phyloP scores from a whole-genome alignment of 2,797 vertebrate species.

The Sorex maritimensis region DNA sequence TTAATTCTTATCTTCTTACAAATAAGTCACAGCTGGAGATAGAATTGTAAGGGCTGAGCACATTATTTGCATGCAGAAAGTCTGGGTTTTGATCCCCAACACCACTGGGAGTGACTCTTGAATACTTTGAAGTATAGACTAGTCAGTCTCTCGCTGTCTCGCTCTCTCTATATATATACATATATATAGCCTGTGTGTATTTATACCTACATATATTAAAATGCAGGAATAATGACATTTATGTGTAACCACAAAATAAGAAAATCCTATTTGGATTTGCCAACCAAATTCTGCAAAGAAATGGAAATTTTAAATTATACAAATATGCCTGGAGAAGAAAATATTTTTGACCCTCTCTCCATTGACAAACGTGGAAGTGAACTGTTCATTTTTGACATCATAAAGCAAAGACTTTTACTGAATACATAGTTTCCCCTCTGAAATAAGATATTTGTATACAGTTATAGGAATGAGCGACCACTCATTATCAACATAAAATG shows the following conservation, averaged over 20 bases:
- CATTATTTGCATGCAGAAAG: no score
- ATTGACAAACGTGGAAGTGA: slow-evolving; percentile 70
- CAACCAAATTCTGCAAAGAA: slow-evolving; percentile 66
- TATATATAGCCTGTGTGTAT: no score
- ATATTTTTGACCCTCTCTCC: slow-evolving; percentile 45
- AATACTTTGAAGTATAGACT: no score
- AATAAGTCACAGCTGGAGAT: slow-evolving; percentile 50
- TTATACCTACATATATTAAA: no score
- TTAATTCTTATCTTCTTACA: neutral
- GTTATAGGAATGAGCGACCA: slow-evolving; percentile 42
- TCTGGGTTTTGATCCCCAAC: no score
- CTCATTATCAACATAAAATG: slow-evolving; percentile 40
- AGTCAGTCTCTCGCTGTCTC: no score
- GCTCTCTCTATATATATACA: no score
- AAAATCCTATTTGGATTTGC: slow-evolving; percentile 18
- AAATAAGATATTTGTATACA: slow-evolving; percentile 64
- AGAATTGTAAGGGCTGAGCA: no score
- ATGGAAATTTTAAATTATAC: slow-evolving; percentile 65
- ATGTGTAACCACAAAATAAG: slow-evolving; percentile 43
- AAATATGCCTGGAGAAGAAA: slow-evolving; percentile 62
- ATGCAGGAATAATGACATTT: slow-evolving; percentile 45
- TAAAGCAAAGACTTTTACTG: slow-evolving; percentile 71
- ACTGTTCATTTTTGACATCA: slow-evolving; percentile 66
- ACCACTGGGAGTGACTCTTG: no score
- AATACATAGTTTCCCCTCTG: slow-evolving; percentile 73